Evolutionary conservation across 2,113 vertebrate species (phyloP).

Genomic region (Balaenoptera acutorostrata): DNA sequence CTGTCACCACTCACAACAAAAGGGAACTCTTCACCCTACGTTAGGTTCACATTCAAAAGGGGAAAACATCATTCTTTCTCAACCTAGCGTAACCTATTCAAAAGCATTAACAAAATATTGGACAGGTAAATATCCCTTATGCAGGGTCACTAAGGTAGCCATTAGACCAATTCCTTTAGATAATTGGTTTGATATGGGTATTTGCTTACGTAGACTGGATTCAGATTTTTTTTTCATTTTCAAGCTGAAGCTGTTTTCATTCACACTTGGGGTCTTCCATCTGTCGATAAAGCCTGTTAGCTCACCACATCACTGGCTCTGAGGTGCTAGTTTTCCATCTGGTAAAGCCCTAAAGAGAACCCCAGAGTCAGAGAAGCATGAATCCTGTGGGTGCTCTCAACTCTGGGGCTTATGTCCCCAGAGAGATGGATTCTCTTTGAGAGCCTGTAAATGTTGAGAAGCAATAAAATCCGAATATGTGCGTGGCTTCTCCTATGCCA

Average conservation of each 20-base stretch:
- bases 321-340: conserved; percentile 68
- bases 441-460: not conserved
- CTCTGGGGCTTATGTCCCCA: conserved; percentile 22
- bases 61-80: not conserved
- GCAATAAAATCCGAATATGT: not conserved
- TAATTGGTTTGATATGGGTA: conserved; percentile 42
- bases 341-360: conserved; percentile 56
- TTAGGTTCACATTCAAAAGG: conserved; percentile 17
- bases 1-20: conserved; percentile 1
- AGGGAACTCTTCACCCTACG: not conserved
- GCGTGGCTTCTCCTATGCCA: not conserved
- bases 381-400: conserved; percentile 53
- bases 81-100: not conserved
- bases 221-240: conserved; percentile 43
- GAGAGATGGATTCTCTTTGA: not conserved
- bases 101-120: not conserved
- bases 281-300: conserved; percentile 62
- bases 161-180: not conserved
- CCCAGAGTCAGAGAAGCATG: conserved; percentile 30
- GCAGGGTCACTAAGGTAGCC: not conserved
- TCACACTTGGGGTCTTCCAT: conserved; percentile 68
- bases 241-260: conserved; percentile 59
- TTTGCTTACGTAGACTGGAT: conserved; percentile 39
- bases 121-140: not conserved
- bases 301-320: conserved; percentile 51